A percentile compares a stretch with the other conserved stretches of the same genome.
Evolutionary conservation across 2,888 invertebrate genomes (phyloP).

Genomic region (Ornithoptera alexandrae): DNA sequence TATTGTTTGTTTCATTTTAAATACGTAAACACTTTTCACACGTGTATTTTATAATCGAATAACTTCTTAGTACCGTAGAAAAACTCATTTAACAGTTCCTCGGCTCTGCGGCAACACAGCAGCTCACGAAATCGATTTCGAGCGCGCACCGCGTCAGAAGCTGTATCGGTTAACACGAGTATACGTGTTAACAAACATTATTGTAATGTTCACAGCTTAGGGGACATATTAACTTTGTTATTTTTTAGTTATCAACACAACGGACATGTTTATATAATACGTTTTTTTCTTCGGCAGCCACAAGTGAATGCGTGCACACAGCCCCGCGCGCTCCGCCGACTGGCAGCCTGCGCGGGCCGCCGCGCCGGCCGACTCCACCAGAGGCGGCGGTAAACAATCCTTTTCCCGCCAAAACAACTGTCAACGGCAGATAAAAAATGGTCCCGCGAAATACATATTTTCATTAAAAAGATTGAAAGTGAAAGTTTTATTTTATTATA

Average conservation of each 20-base stretch:
- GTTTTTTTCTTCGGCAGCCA: slow-evolving; percentile 14
- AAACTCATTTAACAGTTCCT: slow-evolving; percentile 1
- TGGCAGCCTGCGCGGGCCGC: slow-evolving; percentile 29
- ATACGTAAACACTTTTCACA: neutral
- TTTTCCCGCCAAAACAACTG: slow-evolving; percentile 34
- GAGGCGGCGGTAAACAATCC: slow-evolving; percentile 3
- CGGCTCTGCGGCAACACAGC: slow-evolving; percentile 9
- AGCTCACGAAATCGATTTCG: slow-evolving; percentile 23
- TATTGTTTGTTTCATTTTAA: neutral
- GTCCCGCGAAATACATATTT: neutral
- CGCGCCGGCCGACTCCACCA: neutral
- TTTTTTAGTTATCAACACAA: neutral
- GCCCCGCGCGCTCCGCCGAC: slow-evolving; percentile 35
- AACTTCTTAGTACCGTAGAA: neutral
- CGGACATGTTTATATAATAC: slow-evolving; percentile 17
- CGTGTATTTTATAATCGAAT: neutral
- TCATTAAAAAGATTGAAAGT: too few species aligned
- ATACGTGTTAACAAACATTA: neutral
- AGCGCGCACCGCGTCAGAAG: slow-evolving; percentile 19
- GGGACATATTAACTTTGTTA: neutral
- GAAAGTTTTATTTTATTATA: too few species aligned
- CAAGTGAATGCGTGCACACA: slow-evolving; percentile 43
- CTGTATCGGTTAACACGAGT: slow-evolving; percentile 13
- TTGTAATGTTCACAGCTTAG: neutral
- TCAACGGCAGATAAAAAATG: neutral